phyloP scores from a whole-genome alignment of 2,888 invertebrate species.

The Abrostola triplasia region DNA sequence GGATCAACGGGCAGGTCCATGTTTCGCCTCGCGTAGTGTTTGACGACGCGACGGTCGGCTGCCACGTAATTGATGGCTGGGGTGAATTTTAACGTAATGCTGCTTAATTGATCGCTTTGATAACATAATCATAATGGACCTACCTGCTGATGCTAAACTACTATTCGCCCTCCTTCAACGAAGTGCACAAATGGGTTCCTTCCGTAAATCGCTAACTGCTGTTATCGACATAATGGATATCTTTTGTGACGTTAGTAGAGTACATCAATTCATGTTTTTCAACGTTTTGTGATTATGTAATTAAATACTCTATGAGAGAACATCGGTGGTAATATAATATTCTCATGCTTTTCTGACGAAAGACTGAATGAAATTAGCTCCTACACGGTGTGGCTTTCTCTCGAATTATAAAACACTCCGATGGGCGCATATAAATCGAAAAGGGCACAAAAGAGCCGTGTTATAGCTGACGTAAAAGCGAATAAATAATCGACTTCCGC shows the following conservation, averaged over 20 bases:
- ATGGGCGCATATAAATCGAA: constrained; percentile 76
- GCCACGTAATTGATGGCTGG: constrained; percentile 78
- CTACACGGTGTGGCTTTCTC: constrained; percentile 48
- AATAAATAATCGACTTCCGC: constrained; percentile 86
- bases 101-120: constrained; percentile 83
- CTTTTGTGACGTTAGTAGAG: constrained; percentile 58
- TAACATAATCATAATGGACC: constrained; percentile 77
- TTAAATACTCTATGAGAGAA: background rate
- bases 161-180: constrained; percentile 63
- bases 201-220: constrained; percentile 65
- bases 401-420: constrained; percentile 66
- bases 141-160: constrained; percentile 64
- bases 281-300: constrained; percentile 1
- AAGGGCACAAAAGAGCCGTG: constrained; percentile 78
- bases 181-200: constrained; percentile 75
- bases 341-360: constrained; percentile 26
- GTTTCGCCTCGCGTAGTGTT: constrained; percentile 55
- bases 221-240: constrained; percentile 69
- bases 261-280: background rate
- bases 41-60: constrained; percentile 63
- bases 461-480: constrained; percentile 81
- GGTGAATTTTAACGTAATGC: constrained; percentile 83
- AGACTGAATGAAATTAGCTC: constrained; percentile 58
- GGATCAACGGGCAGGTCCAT: constrained; percentile 65
- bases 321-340: background rate